phyloP scores from a whole-genome alignment of 2,888 invertebrate species.

The Caenorhabditis sp. region DNA sequence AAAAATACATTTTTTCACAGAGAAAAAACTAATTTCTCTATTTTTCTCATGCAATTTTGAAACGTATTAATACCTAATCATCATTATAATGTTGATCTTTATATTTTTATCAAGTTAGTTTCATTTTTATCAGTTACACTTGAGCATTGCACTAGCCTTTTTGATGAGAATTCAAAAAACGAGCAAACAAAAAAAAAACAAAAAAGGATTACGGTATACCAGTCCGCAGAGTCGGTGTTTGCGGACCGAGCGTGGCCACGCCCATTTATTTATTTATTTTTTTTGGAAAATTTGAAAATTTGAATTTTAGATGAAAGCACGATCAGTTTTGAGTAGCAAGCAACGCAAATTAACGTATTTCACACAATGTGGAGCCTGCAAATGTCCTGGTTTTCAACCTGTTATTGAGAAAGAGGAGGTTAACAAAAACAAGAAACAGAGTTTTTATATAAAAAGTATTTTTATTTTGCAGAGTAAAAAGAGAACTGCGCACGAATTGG shows the following conservation, averaged over 20 bases:
- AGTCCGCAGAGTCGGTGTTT: constrained; percentile 11
- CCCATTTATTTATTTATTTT: not conserved
- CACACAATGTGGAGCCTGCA: constrained; percentile 24
- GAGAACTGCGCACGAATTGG: constrained; percentile 7
- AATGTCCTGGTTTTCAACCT: constrained; percentile 27
- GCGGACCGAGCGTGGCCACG: constrained; percentile 6
- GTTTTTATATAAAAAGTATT: not conserved
- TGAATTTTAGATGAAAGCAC: constrained; percentile 19
- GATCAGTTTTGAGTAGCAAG: constrained; percentile 10
- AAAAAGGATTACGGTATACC: not conserved
- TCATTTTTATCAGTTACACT: too few relatives aligned
- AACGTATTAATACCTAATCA: too few relatives aligned
- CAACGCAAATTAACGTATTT: constrained; percentile 22
- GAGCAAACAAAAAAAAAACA: not conserved
- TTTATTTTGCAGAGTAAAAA: constrained; percentile 9
- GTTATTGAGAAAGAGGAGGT: constrained; percentile 15
- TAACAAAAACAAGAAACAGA: constrained; percentile 7
- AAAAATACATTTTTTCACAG: too few relatives aligned
- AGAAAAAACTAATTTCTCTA: too few relatives aligned
- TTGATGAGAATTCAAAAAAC: too few relatives aligned
- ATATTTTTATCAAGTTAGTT: too few relatives aligned
- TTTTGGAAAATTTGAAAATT: not conserved
- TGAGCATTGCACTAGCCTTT: too few relatives aligned
- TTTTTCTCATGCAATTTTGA: too few relatives aligned
- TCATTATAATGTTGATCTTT: too few relatives aligned